A percentile compares a stretch with the other conserved stretches of the same genome.
Conservation (phyloP, 35 echinoderm and acorn worm species). For the Ptychodera flava region DNA sequence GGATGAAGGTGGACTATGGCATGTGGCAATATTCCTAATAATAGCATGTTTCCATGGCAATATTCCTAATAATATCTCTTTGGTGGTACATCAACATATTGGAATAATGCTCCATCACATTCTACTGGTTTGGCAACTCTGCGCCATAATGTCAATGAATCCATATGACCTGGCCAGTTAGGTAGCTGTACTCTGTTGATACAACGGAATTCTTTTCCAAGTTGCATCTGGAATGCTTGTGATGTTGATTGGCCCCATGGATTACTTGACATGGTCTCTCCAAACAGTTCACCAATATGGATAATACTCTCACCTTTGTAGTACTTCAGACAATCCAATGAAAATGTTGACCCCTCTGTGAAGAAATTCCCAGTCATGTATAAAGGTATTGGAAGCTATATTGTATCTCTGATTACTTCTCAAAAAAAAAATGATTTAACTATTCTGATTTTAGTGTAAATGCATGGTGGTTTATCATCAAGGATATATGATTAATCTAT, state of each 20-base stretch:
- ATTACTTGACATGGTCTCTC: background rate
- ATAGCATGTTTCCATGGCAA: no score
- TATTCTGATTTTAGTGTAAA: no score
- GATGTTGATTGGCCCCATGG: background rate
- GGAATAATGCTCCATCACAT: background rate
- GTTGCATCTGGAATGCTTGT: background rate
- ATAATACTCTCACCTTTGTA: background rate
- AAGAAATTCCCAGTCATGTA: no score
- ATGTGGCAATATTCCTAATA: no score
- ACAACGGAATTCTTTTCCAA: background rate
- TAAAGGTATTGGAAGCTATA: no score
- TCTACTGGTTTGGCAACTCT: background rate
- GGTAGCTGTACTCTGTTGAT: background rate
- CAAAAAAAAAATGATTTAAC: no score
- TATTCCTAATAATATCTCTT: background rate
- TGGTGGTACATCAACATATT: background rate
- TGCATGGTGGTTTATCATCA: no score
- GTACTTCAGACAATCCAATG: background rate
- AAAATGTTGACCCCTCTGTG: background rate
- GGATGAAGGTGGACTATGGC: no score
- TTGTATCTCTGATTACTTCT: no score
- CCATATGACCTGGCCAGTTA: background rate
- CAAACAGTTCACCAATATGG: background rate
- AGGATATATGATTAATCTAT: no score
- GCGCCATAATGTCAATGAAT: background rate